Percentiles rank a stretch among this genome's conserved stretches.
phyloP scores from a whole-genome alignment of 2,888 invertebrate species.

The Hecatera dysodea region DNA sequence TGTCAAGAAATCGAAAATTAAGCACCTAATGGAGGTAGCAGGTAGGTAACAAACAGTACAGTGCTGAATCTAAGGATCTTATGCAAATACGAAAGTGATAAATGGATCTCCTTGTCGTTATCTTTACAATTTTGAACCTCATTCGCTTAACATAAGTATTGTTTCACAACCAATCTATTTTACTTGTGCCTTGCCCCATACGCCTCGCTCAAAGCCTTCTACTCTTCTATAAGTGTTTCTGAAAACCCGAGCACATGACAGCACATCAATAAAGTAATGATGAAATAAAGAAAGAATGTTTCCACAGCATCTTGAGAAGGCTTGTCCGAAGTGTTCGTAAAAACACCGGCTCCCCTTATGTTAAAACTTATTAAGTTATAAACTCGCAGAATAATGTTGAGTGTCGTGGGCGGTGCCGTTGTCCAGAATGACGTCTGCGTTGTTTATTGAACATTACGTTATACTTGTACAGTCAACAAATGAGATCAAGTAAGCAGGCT shows the following conservation, averaged over 20 bases:
- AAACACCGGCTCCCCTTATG: neutral
- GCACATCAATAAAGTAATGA: too few species aligned
- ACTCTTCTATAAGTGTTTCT: too few species aligned
- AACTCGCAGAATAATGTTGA: constrained; percentile 19
- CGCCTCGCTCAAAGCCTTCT: too few species aligned
- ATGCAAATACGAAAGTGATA: too few species aligned
- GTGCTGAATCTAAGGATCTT: too few species aligned
- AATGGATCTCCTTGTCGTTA: too few species aligned
- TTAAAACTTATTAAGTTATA: constrained; percentile 42
- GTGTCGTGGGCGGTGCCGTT: constrained; percentile 37
- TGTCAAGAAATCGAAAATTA: constrained; percentile 18
- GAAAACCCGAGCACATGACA: too few species aligned
- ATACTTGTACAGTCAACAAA: constrained; percentile 23
- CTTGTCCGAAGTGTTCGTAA: neutral
- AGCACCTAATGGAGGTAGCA: constrained; percentile 15
- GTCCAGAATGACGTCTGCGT: constrained; percentile 56
- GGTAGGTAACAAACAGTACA: constrained; percentile 39
- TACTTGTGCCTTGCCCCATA: too few species aligned
- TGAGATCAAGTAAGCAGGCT: neutral
- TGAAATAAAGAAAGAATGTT: neutral
- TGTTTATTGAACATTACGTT: constrained; percentile 40
- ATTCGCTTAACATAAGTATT: neutral
- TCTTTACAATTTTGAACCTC: too few species aligned
- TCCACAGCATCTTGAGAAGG: neutral
- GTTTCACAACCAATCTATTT: neutral